Conservation (phyloP, 2,888 invertebrate species). For the Nebria brevicollis region DNA sequence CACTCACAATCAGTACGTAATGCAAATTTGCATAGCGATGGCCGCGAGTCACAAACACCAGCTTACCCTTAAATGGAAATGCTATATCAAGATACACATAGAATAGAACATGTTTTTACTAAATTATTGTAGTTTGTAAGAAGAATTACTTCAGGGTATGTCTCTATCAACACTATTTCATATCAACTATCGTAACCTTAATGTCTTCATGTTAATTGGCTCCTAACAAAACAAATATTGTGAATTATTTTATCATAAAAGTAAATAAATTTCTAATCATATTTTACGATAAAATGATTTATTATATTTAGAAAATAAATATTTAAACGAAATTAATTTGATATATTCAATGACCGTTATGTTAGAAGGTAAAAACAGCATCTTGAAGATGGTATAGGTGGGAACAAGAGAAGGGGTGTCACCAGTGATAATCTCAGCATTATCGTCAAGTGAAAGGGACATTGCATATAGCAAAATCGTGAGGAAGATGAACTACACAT, state of each 20-base stretch:
- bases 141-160: neutral
- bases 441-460: conserved; percentile 16
- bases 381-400: neutral
- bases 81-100: neutral
- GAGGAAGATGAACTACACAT: conserved; percentile 16
- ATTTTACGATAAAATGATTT: neutral
- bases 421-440: neutral
- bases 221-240: neutral
- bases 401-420: neutral
- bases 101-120: conserved; percentile 5
- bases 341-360: neutral
- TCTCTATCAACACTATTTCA: conserved; percentile 5
- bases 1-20: neutral
- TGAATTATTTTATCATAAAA: neutral
- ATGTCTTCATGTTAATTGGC: neutral
- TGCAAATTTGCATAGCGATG: conserved; percentile 8
- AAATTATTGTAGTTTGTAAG: neutral
- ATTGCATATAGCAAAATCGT: conserved; percentile 12
- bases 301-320: neutral
- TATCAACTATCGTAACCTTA: neutral
- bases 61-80: conserved; percentile 9
- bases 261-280: neutral
- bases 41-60: neutral
- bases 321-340: neutral
- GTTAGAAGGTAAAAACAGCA: neutral